Conservation (phyloP, 2,113 vertebrate genomes). For the Macheiramphus alcinus region DNA sequence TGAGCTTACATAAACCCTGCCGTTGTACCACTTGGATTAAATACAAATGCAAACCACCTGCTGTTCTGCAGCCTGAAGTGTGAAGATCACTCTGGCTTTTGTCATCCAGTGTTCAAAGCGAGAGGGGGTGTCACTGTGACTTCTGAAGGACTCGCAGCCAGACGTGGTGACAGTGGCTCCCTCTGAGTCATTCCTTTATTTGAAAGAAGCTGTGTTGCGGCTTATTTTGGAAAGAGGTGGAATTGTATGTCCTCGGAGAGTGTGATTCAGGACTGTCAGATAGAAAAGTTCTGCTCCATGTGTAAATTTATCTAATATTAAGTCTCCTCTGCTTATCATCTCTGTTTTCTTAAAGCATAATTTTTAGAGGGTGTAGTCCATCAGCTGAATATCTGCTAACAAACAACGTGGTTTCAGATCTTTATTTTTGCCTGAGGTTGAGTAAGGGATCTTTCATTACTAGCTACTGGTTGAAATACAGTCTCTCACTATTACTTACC, state of each 20-base stretch:
- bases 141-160: slow-evolving; percentile 9
- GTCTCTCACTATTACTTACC: neutral
- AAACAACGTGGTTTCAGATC: neutral
- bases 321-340: neutral
- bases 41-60: neutral
- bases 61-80: neutral
- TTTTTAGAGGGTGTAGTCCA: neutral
- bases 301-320: neutral
- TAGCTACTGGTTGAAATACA: neutral
- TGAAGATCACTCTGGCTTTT: neutral
- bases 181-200: neutral
- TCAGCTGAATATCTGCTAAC: neutral
- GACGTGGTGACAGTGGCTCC: neutral
- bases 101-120: neutral
- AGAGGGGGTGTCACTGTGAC: neutral
- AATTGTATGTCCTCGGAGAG: neutral
- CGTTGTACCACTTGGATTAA: neutral
- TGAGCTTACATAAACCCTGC: neutral
- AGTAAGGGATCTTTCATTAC: neutral
- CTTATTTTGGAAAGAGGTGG: neutral
- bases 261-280: neutral
- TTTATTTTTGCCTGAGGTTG: neutral
- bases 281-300: neutral
- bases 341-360: neutral
- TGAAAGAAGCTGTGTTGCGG: neutral